Conservation (phyloP, 2,113 vertebrate genomes). For the Mirounga angustirostris region DNA sequence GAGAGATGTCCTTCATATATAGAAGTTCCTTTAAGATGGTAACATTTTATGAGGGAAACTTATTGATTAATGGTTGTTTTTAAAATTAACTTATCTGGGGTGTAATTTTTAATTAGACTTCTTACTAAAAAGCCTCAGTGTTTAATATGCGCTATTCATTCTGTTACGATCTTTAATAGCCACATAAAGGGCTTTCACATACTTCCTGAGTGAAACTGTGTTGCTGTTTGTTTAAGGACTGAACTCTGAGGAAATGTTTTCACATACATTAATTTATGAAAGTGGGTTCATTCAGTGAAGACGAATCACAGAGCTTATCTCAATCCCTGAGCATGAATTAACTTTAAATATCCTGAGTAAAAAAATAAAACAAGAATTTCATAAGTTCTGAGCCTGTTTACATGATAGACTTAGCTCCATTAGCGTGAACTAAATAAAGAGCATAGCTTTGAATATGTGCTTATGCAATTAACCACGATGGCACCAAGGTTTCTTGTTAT, state of each 20-base stretch:
- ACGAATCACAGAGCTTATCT: conserved; percentile 57
- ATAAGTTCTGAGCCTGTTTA: conserved; percentile 52
- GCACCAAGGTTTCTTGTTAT: background rate
- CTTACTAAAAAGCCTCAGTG: conserved; percentile 16
- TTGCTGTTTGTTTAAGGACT: background rate
- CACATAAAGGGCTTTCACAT: conserved; percentile 20
- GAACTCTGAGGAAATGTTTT: conserved; percentile 61
- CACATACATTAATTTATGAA: conserved; percentile 27
- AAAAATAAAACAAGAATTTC: conserved; percentile 13
- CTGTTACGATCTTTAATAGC: background rate
- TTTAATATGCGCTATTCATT: conserved; percentile 49
- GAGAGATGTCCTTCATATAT: background rate
- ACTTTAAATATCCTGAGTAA: conserved; percentile 43
- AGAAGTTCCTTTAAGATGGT: conserved; percentile 10
- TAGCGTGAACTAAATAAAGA: conserved; percentile 27
- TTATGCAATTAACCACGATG: background rate
- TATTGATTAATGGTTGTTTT: background rate
- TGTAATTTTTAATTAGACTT: conserved; percentile 40
- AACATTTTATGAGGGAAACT: conserved; percentile 21
- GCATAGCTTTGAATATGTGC: background rate
- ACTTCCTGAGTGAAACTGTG: background rate
- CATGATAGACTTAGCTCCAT: conserved; percentile 12
- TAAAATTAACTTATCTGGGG: background rate
- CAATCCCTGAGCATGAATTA: conserved; percentile 38
- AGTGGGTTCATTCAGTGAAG: background rate